Evolutionary conservation across 2,888 invertebrate species (phyloP), one percentile per base, ranked within the genome.

Genomic region (Encarsia formosa): DNA sequence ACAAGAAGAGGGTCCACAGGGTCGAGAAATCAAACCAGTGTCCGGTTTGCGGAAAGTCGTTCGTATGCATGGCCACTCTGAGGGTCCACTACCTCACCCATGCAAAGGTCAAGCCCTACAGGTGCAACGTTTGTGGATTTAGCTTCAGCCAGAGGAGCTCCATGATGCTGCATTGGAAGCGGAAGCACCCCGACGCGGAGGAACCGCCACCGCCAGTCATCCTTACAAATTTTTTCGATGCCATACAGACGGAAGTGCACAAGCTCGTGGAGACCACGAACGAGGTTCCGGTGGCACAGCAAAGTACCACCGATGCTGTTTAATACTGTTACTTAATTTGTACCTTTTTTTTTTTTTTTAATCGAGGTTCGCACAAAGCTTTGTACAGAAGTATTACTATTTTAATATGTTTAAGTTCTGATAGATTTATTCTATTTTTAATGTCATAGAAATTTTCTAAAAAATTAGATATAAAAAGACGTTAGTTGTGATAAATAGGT

Each of bases 71-170:
- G 43, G 61, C 67, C 22, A 68, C 70, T 15, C 53, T 69, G 6
- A 58, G 61, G 0, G 64, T 65, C 1, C 70, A 70, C 26, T 54
- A 43, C 18, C 59, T 60, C 4, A 67, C 63, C 0, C 69, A 69
- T 20, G 61, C 63, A 1, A 64, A 61, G 1, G 54, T 61, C 4
- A 68, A 66, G 46, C 65, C 68, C 0, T 67, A 66, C 49, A 54
- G 56, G 19, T 71, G 70, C 41, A 49, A 60, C n/a, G 52, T 68
- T 0, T 70, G 70, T 23, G 60, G 63, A 4, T 69, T 62, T 39
- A 60, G 57, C 9, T 71, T 69, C 18, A 52, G 86, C 63, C 86
- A 87, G 31, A 42, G 59, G 6, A 59, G 59, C 5, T 62, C 53
- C 43, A 63, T 64, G 63, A 62, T 59, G 62, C 34, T 59, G 8